Percentiles rank a stretch among this genome's conserved stretches.
phyloP scores from a whole-genome alignment of 64 coral and sea anemone species.

The Pocillopora damicornis region DNA sequence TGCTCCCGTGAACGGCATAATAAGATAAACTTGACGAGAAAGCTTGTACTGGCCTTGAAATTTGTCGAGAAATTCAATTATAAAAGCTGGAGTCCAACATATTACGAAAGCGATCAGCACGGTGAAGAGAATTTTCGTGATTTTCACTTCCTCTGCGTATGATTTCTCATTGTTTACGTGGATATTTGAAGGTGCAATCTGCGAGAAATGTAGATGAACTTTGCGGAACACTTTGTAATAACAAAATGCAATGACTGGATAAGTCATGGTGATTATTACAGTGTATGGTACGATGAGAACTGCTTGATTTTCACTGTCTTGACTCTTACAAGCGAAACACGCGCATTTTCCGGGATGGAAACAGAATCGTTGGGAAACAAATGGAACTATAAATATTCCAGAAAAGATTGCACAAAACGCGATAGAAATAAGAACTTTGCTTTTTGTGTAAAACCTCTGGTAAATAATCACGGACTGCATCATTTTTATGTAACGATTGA shows the following conservation, averaged over 20 bases:
- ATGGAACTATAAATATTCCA: not conserved
- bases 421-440: not conserved
- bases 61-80: not conserved
- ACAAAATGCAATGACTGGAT: not conserved
- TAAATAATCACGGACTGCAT: not conserved
- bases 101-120: not conserved
- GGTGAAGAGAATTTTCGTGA: slow-evolving; percentile 13
- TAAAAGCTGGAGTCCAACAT: not conserved
- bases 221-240: slow-evolving; percentile 25
- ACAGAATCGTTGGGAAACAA: not conserved
- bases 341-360: not conserved
- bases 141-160: not conserved
- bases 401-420: not conserved
- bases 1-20: not conserved
- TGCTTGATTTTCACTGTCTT: not conserved
- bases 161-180: not conserved
- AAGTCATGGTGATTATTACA: not conserved
- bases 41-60: not conserved
- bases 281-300: not conserved
- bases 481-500: slow-evolving; percentile 47
- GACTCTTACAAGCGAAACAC: not conserved
- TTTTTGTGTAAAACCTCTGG: not conserved
- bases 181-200: not conserved
- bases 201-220: not conserved
- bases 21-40: not conserved